Conservation (phyloP, 2,797 vertebrate species). For the Thunnus albacares region DNA sequence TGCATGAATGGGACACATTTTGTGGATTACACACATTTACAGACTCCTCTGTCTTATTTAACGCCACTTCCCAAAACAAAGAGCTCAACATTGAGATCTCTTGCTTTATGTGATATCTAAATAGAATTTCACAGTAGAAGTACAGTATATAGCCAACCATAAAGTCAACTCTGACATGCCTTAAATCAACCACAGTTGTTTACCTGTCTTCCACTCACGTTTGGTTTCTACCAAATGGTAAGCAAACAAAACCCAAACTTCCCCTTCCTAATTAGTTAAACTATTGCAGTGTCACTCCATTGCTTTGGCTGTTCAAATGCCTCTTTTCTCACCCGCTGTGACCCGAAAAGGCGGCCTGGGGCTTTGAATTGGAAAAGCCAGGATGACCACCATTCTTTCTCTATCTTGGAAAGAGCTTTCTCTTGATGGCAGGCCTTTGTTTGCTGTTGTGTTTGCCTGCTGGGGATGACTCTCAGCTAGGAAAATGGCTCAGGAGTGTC, state of each 20-base stretch:
- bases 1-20: constrained; percentile 15
- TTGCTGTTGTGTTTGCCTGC: constrained; percentile 77
- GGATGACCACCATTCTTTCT: constrained; percentile 45
- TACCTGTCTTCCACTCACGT: constrained; percentile 53
- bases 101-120: neutral
- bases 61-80: constrained; percentile 20
- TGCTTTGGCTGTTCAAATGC: constrained; percentile 32
- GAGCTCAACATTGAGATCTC: neutral
- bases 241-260: constrained; percentile 41
- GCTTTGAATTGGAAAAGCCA: constrained; percentile 72
- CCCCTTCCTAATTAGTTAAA: constrained; percentile 55
- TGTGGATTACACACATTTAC: constrained; percentile 19
- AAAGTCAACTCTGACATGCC: neutral
- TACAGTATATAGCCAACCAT: neutral
- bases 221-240: constrained; percentile 50
- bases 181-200: constrained; percentile 23
- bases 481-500: constrained; percentile 78
- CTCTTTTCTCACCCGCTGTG: constrained; percentile 53
- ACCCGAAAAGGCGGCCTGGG: constrained; percentile 43
- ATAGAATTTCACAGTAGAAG: neutral
- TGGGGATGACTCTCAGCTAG: constrained; percentile 67
- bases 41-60: constrained; percentile 5
- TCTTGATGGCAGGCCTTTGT: constrained; percentile 78
- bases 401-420: constrained; percentile 52
- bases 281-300: neutral